Base-by-base conservation (phyloP, 1,140 invertebrate species). In the Papilio polytes region DNA sequence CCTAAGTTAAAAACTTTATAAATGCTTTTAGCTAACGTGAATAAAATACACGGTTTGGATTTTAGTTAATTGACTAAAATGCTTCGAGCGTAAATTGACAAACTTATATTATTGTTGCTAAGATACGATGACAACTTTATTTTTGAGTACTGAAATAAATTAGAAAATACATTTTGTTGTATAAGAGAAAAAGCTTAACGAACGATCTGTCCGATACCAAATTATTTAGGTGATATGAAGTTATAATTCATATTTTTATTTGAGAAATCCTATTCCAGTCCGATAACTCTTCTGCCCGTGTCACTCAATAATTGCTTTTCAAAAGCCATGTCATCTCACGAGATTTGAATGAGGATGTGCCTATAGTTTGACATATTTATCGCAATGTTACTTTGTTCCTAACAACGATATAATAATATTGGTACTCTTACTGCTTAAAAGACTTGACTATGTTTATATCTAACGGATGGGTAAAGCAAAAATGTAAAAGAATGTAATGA, bases 401-500 rank as follows among this genome's bases (percentile, higher is more conserved):
- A 63, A 63, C 20, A 63, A 31, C 31, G 36, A 15, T 66, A 15
- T 70, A 70, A 18, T 7, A 3, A 18, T 7, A 56, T 56, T 56
- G 8, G 0, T 56, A 20, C 20, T 56, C 51, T 20, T 56, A 56
- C n/a, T 20, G 53, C 7, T 7, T 20, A 56, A 7, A 8, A 20
- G 2, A 56, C 0, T 9, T 56, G 1, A n/a, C 18, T 18, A 56
- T n/a, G 20, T 18, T 31, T 31, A 15, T 36, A 18, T 70, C 26
- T 70, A 31, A 70, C 1, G 63, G 26, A 9, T 6, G 41, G n/a
- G 15, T 76, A 76, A 76, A 76, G 9, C 20, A 81, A 86, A 82
- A 81, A 85, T 73, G 48, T 82, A 82, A 85, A 80, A 82, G 80
- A 66, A 80, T 80, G 83, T 85, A 88, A 87, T 85, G 86, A 87